Evolutionary conservation across 2,113 vertebrate species (phyloP), one percentile per base, ranked within the genome.

Genomic region (Colius striatus): DNA sequence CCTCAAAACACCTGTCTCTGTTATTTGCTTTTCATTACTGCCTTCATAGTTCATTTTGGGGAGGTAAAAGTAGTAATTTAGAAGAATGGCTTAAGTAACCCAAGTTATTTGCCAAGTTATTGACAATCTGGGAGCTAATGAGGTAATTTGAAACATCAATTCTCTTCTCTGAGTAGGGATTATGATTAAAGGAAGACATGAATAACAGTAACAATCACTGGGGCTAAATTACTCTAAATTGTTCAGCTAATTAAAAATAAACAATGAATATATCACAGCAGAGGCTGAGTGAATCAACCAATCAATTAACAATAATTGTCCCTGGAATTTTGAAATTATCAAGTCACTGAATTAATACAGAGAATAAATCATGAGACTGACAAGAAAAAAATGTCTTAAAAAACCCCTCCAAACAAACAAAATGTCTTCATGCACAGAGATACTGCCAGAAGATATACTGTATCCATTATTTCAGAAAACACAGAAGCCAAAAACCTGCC

Each of bases 191-290:
- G 54, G 57, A 84, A 89, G 70, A 74, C 58, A 18, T 72, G 70
- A 94, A 72, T 68, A 91, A 67, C 63, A 87, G 63, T 84, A 87
- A 85, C 27, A 85, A 36, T 45, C 62, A 63, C 84, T 76, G 43
- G 29, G 29, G 23, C 30, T 92, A 88, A 93, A 83, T 90, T 57
- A 73, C 41, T 63, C 25, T 65, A 79, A 94, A 54, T 22, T 73
- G 22, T 80, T 83, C 74, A 88, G n/a, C 47, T 93, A 90, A 92
- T 92, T 93, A 92, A 86, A 90, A 84, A 79, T 61, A 94, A 96
- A 76, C 43, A 94, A 62, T 43, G n/a, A 72, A 61, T 94, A 73
- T 41, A 95, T 73, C n/a, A 85, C 72, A 84, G 43, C 29, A 83
- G 79, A 85, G 79, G 60, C 48, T 65, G 67, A 92, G 25, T 61